Conservation (phyloP, 2,888 invertebrate species). For the Cosmia pyralina region DNA sequence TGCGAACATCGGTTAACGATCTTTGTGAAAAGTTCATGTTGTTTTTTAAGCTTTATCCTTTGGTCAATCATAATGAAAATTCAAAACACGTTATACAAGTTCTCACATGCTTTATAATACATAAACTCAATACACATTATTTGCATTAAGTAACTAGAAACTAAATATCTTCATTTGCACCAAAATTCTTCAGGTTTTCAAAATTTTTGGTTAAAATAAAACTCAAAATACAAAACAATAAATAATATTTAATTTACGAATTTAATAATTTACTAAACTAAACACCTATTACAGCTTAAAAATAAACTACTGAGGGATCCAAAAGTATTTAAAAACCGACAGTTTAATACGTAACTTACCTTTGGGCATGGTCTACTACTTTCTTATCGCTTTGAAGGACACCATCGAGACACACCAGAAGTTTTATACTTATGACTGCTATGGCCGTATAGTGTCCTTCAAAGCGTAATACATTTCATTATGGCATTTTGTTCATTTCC, state of each 20-base stretch:
- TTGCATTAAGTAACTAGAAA: background rate
- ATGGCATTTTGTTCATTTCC: constrained; percentile 26
- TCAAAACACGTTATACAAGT: background rate
- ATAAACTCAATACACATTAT: background rate
- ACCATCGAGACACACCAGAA: too few species aligned
- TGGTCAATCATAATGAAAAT: background rate
- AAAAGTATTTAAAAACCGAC: background rate
- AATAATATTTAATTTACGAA: constrained; percentile 59
- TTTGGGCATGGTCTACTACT: background rate
- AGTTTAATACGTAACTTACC: background rate
- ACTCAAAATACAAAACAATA: constrained; percentile 22
- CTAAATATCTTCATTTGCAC: background rate
- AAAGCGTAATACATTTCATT: background rate
- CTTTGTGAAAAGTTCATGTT: too few species aligned
- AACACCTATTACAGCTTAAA: background rate
- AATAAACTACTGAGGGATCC: background rate
- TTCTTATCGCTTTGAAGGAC: background rate
- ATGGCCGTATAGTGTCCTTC: too few species aligned
- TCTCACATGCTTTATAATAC: background rate
- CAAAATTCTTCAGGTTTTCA: background rate
- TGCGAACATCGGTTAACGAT: too few species aligned
- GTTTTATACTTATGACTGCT: too few species aligned
- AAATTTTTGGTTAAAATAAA: constrained; percentile 3
- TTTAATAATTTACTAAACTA: constrained; percentile 18
- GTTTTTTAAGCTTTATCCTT: too few species aligned